Base-by-base conservation (phyloP, 2,113 vertebrate genomes). In the Noctilio leporinus region DNA sequence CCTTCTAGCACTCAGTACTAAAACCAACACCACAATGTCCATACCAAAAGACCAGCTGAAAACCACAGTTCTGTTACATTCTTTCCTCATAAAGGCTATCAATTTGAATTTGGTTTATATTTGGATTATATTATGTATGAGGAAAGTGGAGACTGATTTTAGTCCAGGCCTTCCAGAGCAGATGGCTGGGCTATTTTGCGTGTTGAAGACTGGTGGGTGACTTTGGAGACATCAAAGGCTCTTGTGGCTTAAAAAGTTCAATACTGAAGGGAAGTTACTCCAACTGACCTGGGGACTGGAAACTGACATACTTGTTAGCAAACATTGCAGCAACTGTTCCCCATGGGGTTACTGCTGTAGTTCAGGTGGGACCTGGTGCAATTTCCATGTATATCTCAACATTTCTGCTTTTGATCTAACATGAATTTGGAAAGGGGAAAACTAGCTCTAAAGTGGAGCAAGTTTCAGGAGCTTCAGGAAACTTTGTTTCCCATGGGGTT, bases 381-480 rank as follows among this genome's bases (percentile, higher is more conserved):
- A n/a, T 28, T 86, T 67, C 55, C 38, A 38, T 93, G 51, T 91
- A 22, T 45, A 80, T 69, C 94, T 83, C 51, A 65, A 24, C 64
- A 20, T 89, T 88, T 95, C 91, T 97, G 78, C 57, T 95, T 96
- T 87, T 87, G 62, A 78, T 96, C 28, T 85, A 64, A 76, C 3
- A 0, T 49, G 77, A 96, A 51, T 91, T 95, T 67, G 28, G 57
- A 65, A 93, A 94, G 10, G 38, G 53, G 49, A 69, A 51, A 57
- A 64, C n/a, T 40, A 94, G 19, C 7, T 20, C 53, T 94, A 28
- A 47, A 77, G 40, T 76, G 45, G 85, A 96, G 82, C 84, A 97
- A 92, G 90, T 86, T 96, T 95, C 92, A 65, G 85, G 85, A 96
- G 92, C 93, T 86, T 96, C 43, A 82, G 92, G 85, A 76, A 95